phyloP scores from a whole-genome alignment of 2,888 invertebrate genomes.

The Dorcus hopei region DNA sequence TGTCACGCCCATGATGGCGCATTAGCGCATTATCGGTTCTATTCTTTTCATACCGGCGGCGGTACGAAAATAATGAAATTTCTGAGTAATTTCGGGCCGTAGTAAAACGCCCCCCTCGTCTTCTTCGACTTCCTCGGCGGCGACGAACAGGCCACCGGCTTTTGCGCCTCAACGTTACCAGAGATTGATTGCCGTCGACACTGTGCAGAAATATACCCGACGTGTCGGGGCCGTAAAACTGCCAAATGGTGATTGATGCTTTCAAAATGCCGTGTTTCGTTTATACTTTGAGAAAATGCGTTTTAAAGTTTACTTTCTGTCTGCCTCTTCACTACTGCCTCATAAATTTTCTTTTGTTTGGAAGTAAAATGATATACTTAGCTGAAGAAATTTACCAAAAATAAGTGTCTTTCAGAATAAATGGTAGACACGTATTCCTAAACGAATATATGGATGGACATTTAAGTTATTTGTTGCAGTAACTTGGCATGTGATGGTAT shows the following conservation, averaged over 20 bases:
- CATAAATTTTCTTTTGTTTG: too few species aligned
- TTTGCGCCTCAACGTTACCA: conserved; percentile 17
- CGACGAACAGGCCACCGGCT: conserved; percentile 8
- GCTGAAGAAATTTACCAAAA: too few species aligned
- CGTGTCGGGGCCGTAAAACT: conserved; percentile 24
- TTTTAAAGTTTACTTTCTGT: conserved; percentile 17
- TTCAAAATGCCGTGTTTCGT: conserved; percentile 19
- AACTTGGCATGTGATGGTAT: too few species aligned
- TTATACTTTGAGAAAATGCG: conserved; percentile 19
- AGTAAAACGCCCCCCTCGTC: conserved; percentile 17
- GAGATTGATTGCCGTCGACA: conserved; percentile 28
- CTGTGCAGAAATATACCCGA: conserved; percentile 21
- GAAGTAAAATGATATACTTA: too few species aligned
- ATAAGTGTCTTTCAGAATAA: too few species aligned
- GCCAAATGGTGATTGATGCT: conserved; percentile 31
- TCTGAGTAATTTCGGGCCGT: conserved; percentile 31
- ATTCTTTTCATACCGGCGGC: conserved; percentile 26
- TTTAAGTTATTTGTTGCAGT: background rate
- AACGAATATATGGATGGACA: background rate
- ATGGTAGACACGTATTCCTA: background rate
- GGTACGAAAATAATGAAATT: conserved; percentile 25
- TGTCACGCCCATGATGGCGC: conserved; percentile 28
- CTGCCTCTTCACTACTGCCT: too few species aligned
- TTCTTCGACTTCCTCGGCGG: background rate
- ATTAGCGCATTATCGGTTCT: conserved; percentile 23